phyloP scores from a whole-genome alignment of 2,113 vertebrate genomes.

The Sinocyclocheilus maitianheensis region DNA sequence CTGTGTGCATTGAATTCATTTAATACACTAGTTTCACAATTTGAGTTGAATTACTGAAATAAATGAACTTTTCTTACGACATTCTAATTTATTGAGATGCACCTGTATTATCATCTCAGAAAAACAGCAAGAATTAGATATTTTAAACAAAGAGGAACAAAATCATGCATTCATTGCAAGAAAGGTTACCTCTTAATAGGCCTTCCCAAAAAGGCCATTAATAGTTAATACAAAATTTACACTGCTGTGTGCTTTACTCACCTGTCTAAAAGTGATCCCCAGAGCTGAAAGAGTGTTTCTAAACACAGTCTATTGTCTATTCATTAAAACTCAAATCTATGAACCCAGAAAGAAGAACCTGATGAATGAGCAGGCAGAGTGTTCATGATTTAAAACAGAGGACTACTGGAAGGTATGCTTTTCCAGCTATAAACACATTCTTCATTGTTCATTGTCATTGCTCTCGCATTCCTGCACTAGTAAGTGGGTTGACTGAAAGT shows the following conservation, averaged over 20 bases:
- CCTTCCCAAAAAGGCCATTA: too few species aligned
- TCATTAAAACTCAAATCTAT: neutral
- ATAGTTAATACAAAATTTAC: too few species aligned
- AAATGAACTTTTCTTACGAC: too few species aligned
- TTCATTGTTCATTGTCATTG: neutral
- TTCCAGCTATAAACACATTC: neutral
- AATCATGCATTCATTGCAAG: neutral
- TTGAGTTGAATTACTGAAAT: too few species aligned
- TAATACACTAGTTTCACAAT: too few species aligned
- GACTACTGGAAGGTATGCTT: neutral
- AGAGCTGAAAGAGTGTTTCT: neutral
- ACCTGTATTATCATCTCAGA: neutral
- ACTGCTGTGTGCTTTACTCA: neutral
- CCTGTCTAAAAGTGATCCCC: neutral
- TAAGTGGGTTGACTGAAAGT: neutral
- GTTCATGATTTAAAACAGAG: neutral
- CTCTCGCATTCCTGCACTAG: neutral
- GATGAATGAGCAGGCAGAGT: neutral
- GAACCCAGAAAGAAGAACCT: neutral
- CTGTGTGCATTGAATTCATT: too few species aligned
- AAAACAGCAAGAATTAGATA: neutral
- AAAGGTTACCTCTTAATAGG: too few species aligned
- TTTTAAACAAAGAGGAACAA: neutral
- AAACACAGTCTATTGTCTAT: neutral
- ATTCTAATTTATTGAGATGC: too few species aligned